A percentile compares a stretch with the other conserved stretches of the same genome.
phyloP scores from a whole-genome alignment of 92 coral and sea anemone species.

The Zoanthus sociatus region DNA sequence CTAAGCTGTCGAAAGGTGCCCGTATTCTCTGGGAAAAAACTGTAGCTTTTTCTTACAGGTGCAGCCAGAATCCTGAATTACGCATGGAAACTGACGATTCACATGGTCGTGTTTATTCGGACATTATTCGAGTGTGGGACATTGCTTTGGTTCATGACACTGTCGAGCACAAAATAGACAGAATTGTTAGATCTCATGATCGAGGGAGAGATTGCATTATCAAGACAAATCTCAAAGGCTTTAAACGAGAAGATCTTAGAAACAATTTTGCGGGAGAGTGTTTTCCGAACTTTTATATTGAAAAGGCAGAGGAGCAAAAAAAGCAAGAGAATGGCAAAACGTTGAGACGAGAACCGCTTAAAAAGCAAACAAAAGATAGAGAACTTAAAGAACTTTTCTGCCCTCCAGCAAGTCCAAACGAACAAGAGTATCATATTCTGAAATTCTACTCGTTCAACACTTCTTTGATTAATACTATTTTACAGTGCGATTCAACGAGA shows the following conservation, averaged over 20 bases:
- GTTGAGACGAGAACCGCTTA: background rate
- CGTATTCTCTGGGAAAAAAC: constrained; percentile 93
- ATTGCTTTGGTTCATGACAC: constrained; percentile 82
- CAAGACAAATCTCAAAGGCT: constrained; percentile 83
- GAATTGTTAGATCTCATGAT: constrained; percentile 82
- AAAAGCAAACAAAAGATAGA: background rate
- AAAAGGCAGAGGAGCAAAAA: constrained; percentile 36
- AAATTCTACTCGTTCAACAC: constrained; percentile 91
- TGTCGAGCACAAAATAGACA: constrained; percentile 79
- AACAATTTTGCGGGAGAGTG: constrained; percentile 38
- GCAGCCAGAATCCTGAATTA: constrained; percentile 78
- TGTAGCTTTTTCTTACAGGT: constrained; percentile 91
- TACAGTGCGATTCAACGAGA: constrained; percentile 64
- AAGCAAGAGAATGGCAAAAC: background rate
- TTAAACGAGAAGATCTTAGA: constrained; percentile 29
- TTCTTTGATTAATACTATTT: constrained; percentile 79
- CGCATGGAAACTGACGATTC: constrained; percentile 49
- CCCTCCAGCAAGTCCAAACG: constrained; percentile 97
- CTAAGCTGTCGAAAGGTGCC: constrained; percentile 75
- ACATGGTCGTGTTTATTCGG: constrained; percentile 83
- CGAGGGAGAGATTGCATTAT: constrained; percentile 93
- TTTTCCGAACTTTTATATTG: constrained; percentile 41
- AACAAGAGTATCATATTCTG: constrained; percentile 92
- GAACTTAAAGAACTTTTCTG: constrained; percentile 65
- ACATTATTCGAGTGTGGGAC: constrained; percentile 97